Evolutionary conservation across 2,797 vertebrate species (phyloP).

Genomic region (Muscicapa striata): DNA sequence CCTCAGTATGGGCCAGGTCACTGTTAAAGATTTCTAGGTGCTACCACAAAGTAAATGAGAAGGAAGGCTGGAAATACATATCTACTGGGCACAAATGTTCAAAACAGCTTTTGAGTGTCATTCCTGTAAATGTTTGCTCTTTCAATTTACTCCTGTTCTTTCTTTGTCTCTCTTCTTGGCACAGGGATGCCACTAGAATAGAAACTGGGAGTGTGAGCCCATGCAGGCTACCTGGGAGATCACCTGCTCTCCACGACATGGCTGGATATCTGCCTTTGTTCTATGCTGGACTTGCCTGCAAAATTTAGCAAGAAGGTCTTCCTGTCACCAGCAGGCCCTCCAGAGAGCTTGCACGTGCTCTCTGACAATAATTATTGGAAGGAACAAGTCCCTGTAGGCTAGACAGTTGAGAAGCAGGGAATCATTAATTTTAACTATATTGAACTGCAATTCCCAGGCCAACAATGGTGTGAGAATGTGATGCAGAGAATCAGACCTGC

Average conservation of each 20-base stretch:
- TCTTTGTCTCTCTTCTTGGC: background rate
- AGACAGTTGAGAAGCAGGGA: background rate
- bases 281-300: background rate
- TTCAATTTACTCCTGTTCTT: background rate
- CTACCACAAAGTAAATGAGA: background rate
- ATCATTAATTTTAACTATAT: constrained; percentile 10
- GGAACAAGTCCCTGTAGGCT: background rate
- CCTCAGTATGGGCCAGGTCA: background rate
- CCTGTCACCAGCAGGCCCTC: background rate
- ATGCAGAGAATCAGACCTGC: background rate
- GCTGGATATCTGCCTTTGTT: background rate
- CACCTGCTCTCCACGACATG: background rate
- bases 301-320: background rate
- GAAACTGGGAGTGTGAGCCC: background rate
- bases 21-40: background rate
- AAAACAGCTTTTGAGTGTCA: background rate
- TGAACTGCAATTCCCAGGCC: constrained; percentile 24
- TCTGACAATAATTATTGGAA: constrained; percentile 19
- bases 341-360: background rate
- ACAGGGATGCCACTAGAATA: background rate
- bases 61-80: background rate
- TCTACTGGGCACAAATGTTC: background rate
- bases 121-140: background rate
- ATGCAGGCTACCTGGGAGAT: background rate
- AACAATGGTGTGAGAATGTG: background rate